Conservation (phyloP, 2,797 vertebrate species). For the Aythya fuligula region DNA sequence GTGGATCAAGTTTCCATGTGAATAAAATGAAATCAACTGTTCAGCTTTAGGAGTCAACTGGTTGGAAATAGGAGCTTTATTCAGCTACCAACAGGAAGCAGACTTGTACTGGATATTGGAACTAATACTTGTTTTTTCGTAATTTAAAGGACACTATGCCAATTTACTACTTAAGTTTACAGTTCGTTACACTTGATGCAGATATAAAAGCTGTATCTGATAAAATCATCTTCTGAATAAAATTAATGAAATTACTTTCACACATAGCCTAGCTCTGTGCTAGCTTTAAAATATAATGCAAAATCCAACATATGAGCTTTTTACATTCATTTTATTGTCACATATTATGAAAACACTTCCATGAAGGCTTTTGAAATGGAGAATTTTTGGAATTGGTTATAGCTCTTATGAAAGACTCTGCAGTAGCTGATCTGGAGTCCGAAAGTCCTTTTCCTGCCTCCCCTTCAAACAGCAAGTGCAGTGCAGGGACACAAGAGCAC, state of each 20-base stretch:
- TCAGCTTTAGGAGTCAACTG: neutral
- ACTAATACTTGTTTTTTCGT: neutral
- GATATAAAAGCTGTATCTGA: neutral
- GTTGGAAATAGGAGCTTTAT: neutral
- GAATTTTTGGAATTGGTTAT: neutral
- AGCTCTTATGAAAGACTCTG: neutral
- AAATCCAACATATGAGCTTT: neutral
- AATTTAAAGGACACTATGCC: neutral
- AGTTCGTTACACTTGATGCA: neutral
- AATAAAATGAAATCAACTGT: neutral
- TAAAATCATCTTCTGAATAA: neutral
- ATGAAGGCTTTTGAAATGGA: neutral
- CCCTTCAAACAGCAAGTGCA: neutral
- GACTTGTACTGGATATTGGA: neutral
- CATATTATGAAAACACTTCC: neutral
- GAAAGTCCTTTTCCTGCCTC: neutral
- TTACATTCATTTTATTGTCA: neutral
- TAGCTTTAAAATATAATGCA: neutral
- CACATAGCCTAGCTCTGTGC: neutral
- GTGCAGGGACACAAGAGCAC: neutral
- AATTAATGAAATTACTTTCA: slow-evolving; percentile 14
- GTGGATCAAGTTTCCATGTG: neutral
- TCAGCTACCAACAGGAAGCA: neutral
- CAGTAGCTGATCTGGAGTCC: neutral
- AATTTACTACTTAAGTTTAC: neutral